Conservation (phyloP, 2,797 vertebrate genomes). For the Chelidonichthys spinosus region DNA sequence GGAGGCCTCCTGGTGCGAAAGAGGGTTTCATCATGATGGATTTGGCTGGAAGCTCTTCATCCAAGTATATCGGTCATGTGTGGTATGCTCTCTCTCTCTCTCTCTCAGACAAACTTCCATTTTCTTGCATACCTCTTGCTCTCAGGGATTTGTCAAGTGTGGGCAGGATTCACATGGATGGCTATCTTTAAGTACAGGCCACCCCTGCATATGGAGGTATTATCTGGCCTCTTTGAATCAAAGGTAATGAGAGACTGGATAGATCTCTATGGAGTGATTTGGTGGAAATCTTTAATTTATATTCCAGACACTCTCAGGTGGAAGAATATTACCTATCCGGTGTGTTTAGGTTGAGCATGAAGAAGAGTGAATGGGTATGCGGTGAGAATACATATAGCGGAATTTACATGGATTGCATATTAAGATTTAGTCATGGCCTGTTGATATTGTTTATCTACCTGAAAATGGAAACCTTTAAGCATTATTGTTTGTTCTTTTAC, state of each 20-base stretch:
- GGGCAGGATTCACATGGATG: conserved; percentile 54
- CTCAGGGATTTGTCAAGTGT: conserved; percentile 54
- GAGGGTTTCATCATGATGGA: conserved; percentile 68
- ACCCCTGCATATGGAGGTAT: conserved; percentile 57
- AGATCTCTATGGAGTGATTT: conserved; percentile 65
- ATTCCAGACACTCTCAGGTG: conserved; percentile 46
- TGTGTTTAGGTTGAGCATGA: conserved; percentile 18
- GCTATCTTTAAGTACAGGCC: conserved; percentile 63
- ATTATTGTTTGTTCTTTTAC: neutral
- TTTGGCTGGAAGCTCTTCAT: conserved; percentile 64
- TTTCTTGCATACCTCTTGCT: conserved; percentile 47
- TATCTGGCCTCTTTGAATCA: conserved; percentile 61
- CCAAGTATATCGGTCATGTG: conserved; percentile 39
- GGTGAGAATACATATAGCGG: conserved; percentile 7
- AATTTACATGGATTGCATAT: conserved; percentile 26
- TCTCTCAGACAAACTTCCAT: conserved; percentile 42
- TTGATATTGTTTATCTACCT: neutral
- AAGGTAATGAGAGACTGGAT: conserved; percentile 60
- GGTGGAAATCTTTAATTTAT: conserved; percentile 65
- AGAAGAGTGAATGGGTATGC: conserved; percentile 24
- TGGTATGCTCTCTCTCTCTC: neutral
- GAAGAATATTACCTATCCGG: conserved; percentile 37
- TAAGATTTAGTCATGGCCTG: neutral
- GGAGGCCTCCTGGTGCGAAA: conserved; percentile 55
- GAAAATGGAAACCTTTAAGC: conserved; percentile 12